phyloP scores from a whole-genome alignment of 2,797 vertebrate species.

The Lacerta agilis region DNA sequence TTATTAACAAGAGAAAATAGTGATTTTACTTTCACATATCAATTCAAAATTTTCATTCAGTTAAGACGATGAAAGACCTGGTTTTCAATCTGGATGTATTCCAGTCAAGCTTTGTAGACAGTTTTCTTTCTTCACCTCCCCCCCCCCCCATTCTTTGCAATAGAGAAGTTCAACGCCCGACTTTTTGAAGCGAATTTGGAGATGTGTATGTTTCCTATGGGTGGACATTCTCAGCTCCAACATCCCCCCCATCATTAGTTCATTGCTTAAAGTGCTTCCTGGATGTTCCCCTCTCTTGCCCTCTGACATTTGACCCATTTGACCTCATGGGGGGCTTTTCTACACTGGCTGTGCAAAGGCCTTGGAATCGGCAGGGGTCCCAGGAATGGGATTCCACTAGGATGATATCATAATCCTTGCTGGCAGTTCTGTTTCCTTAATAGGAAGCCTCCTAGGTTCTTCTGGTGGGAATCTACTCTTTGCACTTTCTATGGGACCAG shows the following conservation, averaged over 20 bases:
- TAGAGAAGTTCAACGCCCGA: neutral
- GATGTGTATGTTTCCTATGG: neutral
- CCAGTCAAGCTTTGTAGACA: too few relatives aligned
- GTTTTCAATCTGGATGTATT: too few relatives aligned
- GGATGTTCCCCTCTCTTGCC: neutral
- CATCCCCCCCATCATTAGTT: neutral
- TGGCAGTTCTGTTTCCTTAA: neutral
- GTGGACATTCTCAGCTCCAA: neutral
- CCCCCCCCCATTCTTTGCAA: too few relatives aligned
- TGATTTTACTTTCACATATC: too few relatives aligned
- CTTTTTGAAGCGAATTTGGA: neutral
- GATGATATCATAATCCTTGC: slow-evolving; percentile 38
- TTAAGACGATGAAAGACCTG: too few relatives aligned
- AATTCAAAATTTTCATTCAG: too few relatives aligned
- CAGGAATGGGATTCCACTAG: slow-evolving; percentile 28
- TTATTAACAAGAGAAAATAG: too few relatives aligned
- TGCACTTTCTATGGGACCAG: neutral
- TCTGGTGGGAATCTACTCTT: neutral
- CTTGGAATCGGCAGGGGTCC: neutral
- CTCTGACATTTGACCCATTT: slow-evolving; percentile 33
- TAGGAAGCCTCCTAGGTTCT: slow-evolving; percentile 2
- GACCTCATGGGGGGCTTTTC: slow-evolving; percentile 24
- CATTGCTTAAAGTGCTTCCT: neutral
- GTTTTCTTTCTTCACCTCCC: too few relatives aligned
- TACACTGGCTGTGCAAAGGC: slow-evolving; percentile 11